phyloP scores from a whole-genome alignment of 2,797 vertebrate species.

The Falco novaeseelandiae region DNA sequence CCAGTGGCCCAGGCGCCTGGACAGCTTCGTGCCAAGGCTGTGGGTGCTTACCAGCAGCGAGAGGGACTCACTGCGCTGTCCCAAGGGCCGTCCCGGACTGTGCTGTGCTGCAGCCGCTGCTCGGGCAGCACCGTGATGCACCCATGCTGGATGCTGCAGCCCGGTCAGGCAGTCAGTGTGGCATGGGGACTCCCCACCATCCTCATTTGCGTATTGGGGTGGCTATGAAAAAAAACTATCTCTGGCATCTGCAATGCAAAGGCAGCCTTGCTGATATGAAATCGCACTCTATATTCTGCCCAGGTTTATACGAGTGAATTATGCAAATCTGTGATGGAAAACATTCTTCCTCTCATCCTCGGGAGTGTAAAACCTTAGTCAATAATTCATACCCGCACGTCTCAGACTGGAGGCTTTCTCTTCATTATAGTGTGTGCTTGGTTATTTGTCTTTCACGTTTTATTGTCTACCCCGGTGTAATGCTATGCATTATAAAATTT shows the following conservation, averaged over 20 bases:
- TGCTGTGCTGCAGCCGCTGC: neutral
- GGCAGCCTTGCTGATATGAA: slow-evolving; percentile 46
- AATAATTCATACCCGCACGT: slow-evolving; percentile 81
- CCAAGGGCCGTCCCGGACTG: neutral
- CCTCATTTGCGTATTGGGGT: neutral
- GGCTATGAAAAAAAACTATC: neutral
- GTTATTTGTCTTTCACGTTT: slow-evolving; percentile 81
- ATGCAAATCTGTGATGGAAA: slow-evolving; percentile 84
- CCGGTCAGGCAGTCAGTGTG: rapidly evolving
- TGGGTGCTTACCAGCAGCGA: rapidly evolving
- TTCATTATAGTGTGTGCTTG: slow-evolving; percentile 78
- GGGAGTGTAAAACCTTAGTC: slow-evolving; percentile 83
- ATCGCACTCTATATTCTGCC: slow-evolving; percentile 75
- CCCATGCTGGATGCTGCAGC: neutral
- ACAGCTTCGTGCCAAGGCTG: neutral
- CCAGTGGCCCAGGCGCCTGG: neutral
- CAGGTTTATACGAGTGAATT: slow-evolving; percentile 82
- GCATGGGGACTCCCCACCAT: neutral
- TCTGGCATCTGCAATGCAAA: slow-evolving; percentile 57
- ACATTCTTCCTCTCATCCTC: slow-evolving; percentile 81
- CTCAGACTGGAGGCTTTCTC: slow-evolving; percentile 80
- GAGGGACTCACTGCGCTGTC: rapidly evolving
- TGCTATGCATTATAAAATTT: slow-evolving; percentile 79
- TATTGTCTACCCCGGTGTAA: slow-evolving; percentile 80
- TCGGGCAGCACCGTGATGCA: neutral